phyloP scores from a whole-genome alignment of 2,888 invertebrate genomes.

The Gastracanthus pulcherrimus region DNA sequence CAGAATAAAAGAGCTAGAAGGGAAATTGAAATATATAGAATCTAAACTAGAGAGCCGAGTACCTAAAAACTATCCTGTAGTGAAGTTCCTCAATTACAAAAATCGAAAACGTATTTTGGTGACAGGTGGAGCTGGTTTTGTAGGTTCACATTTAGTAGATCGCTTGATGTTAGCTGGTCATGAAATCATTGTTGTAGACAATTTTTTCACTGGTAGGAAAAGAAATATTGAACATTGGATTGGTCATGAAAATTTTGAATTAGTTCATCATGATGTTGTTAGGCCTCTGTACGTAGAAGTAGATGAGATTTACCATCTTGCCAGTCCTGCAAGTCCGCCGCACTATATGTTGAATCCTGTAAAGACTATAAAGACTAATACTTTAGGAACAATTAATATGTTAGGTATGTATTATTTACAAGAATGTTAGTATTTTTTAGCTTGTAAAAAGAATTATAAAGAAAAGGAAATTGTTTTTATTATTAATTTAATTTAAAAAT shows the following conservation, averaged over 20 bases:
- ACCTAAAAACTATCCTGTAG: conserved; percentile 92
- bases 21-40: conserved; percentile 86
- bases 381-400: conserved; percentile 96
- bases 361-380: conserved; percentile 99
- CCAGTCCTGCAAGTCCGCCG: conserved; percentile 99
- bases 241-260: conserved; percentile 98
- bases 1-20: conserved; percentile 84
- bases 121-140: conserved; percentile 98
- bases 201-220: conserved; percentile 98
- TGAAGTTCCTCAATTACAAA: conserved; percentile 94
- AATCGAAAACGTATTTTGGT: conserved; percentile 95
- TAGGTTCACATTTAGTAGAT: conserved; percentile 99
- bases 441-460: background rate
- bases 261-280: conserved; percentile 99
- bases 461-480: background rate
- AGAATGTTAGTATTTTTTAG: background rate
- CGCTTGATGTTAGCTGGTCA: conserved; percentile 96
- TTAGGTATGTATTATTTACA: conserved; percentile 80
- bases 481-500: conserved; percentile 57
- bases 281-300: conserved; percentile 98
- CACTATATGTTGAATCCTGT: conserved; percentile 99
- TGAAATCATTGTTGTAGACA: conserved; percentile 97
- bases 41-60: conserved; percentile 80
- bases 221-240: conserved; percentile 99
- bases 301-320: conserved; percentile 98